Evolutionary conservation across 2,888 invertebrate genomes (phyloP).

Genomic region (Perdita meconis): DNA sequence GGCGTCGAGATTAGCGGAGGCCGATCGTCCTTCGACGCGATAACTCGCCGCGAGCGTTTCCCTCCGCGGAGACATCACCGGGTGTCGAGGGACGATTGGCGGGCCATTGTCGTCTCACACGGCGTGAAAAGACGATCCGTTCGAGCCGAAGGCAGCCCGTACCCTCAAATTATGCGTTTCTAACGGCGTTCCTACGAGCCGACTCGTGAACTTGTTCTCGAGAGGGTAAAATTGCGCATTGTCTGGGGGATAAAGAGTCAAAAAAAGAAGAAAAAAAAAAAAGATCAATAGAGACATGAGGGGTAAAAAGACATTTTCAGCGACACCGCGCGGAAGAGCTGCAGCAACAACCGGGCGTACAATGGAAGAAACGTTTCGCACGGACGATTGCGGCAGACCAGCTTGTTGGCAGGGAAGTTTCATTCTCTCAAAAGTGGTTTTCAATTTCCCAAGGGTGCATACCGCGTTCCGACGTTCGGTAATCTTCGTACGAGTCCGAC

Average conservation of each 20-base stretch:
- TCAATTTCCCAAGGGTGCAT: conserved; percentile 83
- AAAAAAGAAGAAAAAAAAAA: too few species aligned
- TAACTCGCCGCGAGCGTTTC: too few species aligned
- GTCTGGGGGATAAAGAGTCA: conserved; percentile 50
- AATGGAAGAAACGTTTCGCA: conserved; percentile 80
- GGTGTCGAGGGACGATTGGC: conserved; percentile 22
- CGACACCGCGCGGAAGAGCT: conserved; percentile 80
- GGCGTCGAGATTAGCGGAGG: conserved; percentile 20
- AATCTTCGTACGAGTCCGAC: conserved; percentile 54
- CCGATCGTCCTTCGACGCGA: conserved; percentile 42
- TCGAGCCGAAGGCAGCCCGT: conserved; percentile 16
- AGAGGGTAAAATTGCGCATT: conserved; percentile 53
- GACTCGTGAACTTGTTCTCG: conserved; percentile 55
- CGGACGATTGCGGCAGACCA: conserved; percentile 84
- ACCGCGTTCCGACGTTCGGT: conserved; percentile 61
- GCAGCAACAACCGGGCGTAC: conserved; percentile 79
- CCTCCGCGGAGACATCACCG: too few species aligned
- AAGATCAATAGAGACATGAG: conserved; percentile 45
- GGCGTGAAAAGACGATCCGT: conserved; percentile 7
- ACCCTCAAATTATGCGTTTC: conserved; percentile 28
- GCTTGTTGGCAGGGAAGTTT: conserved; percentile 85
- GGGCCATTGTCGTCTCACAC: conserved; percentile 1
- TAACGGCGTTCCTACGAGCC: conserved; percentile 36
- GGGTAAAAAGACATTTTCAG: conserved; percentile 80
- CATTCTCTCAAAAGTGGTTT: conserved; percentile 83